Percentiles rank a stretch among this genome's conserved stretches.
Conservation (phyloP, 2,113 vertebrate species). For the Ginglymostoma cirratum region DNA sequence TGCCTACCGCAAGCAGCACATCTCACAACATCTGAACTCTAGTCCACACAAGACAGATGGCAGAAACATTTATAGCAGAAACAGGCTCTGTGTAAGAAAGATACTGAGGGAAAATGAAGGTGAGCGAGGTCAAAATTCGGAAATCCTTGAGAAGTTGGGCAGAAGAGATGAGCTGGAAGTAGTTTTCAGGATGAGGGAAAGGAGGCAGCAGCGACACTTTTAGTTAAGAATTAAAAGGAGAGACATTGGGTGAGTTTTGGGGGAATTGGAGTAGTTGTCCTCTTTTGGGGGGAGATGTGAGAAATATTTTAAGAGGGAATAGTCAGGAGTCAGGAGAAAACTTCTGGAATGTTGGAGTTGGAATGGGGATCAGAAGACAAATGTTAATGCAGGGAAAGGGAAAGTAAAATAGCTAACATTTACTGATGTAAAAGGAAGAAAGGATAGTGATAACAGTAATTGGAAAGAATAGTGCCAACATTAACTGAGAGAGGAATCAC, state of each 20-base stretch:
- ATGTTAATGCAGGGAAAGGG: neutral
- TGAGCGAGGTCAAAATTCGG: neutral
- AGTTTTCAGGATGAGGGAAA: neutral
- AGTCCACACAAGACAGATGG: neutral
- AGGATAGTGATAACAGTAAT: neutral
- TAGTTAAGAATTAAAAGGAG: neutral
- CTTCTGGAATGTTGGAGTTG: neutral
- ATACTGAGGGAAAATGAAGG: neutral
- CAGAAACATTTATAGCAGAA: neutral
- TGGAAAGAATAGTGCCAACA: neutral
- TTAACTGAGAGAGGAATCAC: neutral
- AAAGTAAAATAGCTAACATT: neutral
- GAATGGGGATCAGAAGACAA: neutral
- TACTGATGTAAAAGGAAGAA: neutral
- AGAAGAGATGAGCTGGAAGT: neutral
- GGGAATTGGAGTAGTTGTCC: neutral
- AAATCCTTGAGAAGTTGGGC: neutral
- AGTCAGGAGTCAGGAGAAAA: neutral
- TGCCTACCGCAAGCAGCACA: neutral
- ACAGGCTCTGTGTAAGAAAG: neutral
- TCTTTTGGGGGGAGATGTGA: neutral
- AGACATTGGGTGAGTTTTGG: neutral
- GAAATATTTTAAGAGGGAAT: neutral
- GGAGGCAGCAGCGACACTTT: neutral
- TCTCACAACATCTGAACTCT: neutral